Conservation (phyloP, 2,797 vertebrate species). For the Chaunax sp. region DNA sequence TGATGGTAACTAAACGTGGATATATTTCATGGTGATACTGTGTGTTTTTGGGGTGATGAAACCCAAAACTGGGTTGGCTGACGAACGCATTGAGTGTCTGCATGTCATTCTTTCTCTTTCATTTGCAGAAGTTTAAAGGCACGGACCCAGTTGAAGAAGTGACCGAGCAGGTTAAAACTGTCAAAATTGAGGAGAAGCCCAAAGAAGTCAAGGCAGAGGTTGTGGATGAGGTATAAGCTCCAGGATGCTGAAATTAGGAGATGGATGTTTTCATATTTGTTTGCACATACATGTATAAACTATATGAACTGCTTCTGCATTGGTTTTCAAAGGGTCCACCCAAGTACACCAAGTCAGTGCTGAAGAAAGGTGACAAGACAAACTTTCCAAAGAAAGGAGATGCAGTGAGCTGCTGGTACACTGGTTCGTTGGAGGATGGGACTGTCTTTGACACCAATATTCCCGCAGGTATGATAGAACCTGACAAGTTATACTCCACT, state of each 20-base stretch:
- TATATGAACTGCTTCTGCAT: not conserved
- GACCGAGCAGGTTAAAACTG: conserved; percentile 85
- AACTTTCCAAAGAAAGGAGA: conserved; percentile 97
- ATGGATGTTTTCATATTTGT: not conserved
- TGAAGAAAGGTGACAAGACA: conserved; percentile 96
- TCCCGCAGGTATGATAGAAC: conserved; percentile 82
- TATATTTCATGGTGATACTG: not conserved
- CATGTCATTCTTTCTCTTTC: not conserved
- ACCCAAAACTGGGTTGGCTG: too few relatives aligned
- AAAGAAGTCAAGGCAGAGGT: conserved; percentile 86
- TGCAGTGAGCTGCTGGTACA: conserved; percentile 96
- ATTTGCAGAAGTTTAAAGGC: conserved; percentile 90
- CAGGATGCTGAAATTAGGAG: not conserved
- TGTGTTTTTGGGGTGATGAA: too few relatives aligned
- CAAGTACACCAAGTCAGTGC: conserved; percentile 89
- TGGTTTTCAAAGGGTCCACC: conserved; percentile 87
- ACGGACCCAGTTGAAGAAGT: conserved; percentile 86
- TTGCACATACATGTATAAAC: not conserved
- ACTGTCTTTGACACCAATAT: conserved; percentile 97
- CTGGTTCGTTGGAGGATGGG: conserved; percentile 91
- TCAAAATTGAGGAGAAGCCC: conserved; percentile 88
- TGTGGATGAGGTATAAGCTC: conserved; percentile 87
- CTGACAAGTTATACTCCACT: too few relatives aligned
- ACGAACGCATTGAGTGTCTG: not conserved
- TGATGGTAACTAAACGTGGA: not conserved